Evolutionary conservation across 1,140 invertebrate species (phyloP), one percentile per base, ranked within the genome.

Genomic region (Solenopsis invicta): DNA sequence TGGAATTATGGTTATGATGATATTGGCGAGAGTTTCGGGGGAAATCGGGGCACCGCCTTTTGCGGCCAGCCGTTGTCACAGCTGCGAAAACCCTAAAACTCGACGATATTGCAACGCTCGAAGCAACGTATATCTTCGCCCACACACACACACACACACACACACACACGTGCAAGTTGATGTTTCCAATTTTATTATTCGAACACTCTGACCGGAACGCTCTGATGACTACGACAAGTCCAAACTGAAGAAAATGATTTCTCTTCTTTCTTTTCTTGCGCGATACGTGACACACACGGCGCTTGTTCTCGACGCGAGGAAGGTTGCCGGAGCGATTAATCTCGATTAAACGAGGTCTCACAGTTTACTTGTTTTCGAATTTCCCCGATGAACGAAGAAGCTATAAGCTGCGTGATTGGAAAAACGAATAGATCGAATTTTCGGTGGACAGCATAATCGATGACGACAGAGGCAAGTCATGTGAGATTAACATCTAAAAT

Each of bases 71-170:
- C 64, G 62, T 82, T 50, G 64, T 72, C 75, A 81, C 85, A 86
- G 85, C 85, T 86, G 85, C 85, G 77, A 86, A 86, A 86, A 86
- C 77, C 85, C 85, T 86, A 82, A 86, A 86, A 71, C 77, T 78
- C 61, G 54, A 69, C 75, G 77, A 86, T 82, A 86, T 86, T 86
- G 66, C 74, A 29, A 61, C 56, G 71, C 72, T 52, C 59, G 54
- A 24, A 75, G n/a, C 80, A 48, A 74, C 52, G 41, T 84, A 50
- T 74, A 84, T 74, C 41, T 61, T 61, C 12, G 10, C 80, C 18
- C 10, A 24, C 62, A 10, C 62, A 10, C 41, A 34, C 5, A 8
- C 4, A 8, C 45, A 6, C 24, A 29, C 48, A 18, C 41, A 13
- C 21, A 77, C 24, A 64, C 16, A 13, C 18, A n/a, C 48, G 24